Base-by-base conservation (phyloP, 1,140 invertebrate genomes). In the Laupala kohalensis region DNA sequence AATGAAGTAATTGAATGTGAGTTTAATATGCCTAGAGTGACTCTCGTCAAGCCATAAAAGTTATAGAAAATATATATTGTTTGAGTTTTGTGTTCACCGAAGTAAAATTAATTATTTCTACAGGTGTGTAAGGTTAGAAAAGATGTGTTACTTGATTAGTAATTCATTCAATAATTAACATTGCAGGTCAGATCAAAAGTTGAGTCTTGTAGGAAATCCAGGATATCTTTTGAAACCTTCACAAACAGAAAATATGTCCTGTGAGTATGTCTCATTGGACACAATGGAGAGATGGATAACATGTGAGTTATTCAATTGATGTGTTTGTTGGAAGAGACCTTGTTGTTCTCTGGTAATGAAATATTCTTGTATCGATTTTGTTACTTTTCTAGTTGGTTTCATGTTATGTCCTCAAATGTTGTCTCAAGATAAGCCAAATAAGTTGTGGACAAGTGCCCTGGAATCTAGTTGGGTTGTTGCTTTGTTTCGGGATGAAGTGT, bases 241-340 rank as follows among this genome's bases (percentile, higher is more conserved):
- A 12, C 88, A 93, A 74, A 97, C 95, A 1, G 96, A 98, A 72
- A 96, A 92, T 72, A 96, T 97, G 85, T 96, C 95, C 19, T 98
- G 96, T 82, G 97, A 99, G 84, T 98, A 95, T 82, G 80, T 99
- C 27, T 97, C 96, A 15, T 83, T 99, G 62, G 97, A 99, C 78
- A 87, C 88, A 67, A 91, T 99, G 83, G 97, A 99, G 79, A 88
- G 92, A 78, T 99, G 96, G 96, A 92, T 99, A 26, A 93, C 98
- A 76, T 93, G 87, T 89, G 30, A 72, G 71, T 72, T 28, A 13
- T 30, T 68, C n/a, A 25, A 37, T 15, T n/a, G 5, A 30, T 19
- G 53, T 12, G 6, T 70, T 70, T 3, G 24, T 70, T 70, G 25
- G 25, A 23, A 29, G 23, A 24, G n/a, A n/a, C n/a, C n/a, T 13